Conservation (phyloP, 2,888 invertebrate genomes). For the Drosophila nr. fundita region DNA sequence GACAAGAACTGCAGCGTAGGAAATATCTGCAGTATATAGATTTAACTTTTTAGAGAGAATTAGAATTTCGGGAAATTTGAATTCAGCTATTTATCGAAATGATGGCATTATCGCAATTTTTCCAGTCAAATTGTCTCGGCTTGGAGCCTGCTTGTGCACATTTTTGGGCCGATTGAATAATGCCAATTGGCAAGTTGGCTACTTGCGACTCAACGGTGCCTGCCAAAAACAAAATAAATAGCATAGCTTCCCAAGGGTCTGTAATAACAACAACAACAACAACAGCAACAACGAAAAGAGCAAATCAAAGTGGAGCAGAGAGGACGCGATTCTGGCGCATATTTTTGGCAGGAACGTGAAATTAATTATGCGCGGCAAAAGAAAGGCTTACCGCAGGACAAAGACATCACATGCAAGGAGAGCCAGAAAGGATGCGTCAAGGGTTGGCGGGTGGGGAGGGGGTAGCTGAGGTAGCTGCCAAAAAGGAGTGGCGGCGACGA, state of each 20-base stretch:
- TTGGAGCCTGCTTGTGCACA: not conserved
- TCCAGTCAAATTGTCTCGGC: conserved; percentile 38
- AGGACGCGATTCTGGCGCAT: conserved; percentile 65
- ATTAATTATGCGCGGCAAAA: conserved; percentile 74
- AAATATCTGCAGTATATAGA: not conserved
- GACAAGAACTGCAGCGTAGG: not conserved
- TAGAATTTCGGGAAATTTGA: not conserved
- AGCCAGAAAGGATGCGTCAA: not conserved
- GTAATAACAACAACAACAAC: conserved; percentile 25
- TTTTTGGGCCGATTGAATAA: conserved; percentile 43
- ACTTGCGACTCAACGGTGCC: conserved; percentile 20
- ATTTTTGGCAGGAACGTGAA: conserved; percentile 78
- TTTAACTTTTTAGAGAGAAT: not conserved
- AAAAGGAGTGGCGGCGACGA: conserved; percentile 48
- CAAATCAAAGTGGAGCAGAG: conserved; percentile 55
- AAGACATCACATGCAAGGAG: conserved; percentile 54
- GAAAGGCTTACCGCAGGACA: conserved; percentile 66
- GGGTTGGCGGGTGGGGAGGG: not conserved
- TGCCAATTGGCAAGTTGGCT: conserved; percentile 56
- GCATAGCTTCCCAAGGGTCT: conserved; percentile 14
- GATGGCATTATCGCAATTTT: conserved; percentile 24
- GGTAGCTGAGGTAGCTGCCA: conserved; percentile 61
- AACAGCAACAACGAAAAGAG: conserved; percentile 28
- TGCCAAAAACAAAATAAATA: conserved; percentile 58
- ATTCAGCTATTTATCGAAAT: not conserved